Evolutionary conservation across 2,797 vertebrate genomes (phyloP).

Genomic region (Lepus townsendii): DNA sequence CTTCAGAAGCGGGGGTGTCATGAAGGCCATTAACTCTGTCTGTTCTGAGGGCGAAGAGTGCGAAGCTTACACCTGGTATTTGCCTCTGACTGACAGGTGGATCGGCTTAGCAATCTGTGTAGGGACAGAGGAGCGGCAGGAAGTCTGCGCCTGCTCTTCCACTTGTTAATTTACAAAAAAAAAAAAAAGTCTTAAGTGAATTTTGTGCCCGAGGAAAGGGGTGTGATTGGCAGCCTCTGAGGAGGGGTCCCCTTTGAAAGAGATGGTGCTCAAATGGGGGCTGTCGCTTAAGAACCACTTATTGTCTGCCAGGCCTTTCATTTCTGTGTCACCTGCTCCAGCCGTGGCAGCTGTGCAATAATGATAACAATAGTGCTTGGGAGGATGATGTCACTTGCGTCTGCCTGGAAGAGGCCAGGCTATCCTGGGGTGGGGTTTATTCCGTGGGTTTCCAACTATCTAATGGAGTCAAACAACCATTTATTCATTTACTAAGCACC

Average conservation of each 20-base stretch:
- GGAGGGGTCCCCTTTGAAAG: not conserved
- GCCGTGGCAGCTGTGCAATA: slow-evolving; percentile 18
- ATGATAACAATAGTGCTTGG: not conserved
- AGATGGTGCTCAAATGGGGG: not conserved
- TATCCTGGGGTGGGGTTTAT: not conserved
- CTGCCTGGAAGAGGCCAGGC: slow-evolving; percentile 28
- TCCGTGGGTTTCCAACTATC: slow-evolving; percentile 36
- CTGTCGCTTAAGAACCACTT: slow-evolving; percentile 41
- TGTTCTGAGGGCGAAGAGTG: slow-evolving; percentile 35
- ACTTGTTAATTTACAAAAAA: slow-evolving; percentile 62
- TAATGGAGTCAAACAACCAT: slow-evolving; percentile 32
- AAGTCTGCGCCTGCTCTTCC: slow-evolving; percentile 63
- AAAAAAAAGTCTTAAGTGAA: slow-evolving; percentile 77
- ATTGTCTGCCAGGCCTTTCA: slow-evolving; percentile 55
- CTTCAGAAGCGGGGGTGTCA: slow-evolving; percentile 65
- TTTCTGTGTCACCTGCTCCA: slow-evolving; percentile 48
- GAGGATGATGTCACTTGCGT: not conserved
- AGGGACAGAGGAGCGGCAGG: slow-evolving; percentile 8
- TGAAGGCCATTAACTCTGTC: slow-evolving; percentile 63
- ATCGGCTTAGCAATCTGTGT: slow-evolving; percentile 69
- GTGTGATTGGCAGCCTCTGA: slow-evolving; percentile 72
- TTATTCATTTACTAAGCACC: slow-evolving; percentile 74
- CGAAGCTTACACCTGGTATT: slow-evolving; percentile 68
- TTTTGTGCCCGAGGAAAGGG: slow-evolving; percentile 45
- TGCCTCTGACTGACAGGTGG: slow-evolving; percentile 64